Evolutionary conservation across 2,797 vertebrate species (phyloP).

Genomic region (Chaetophractus vellerosus): DNA sequence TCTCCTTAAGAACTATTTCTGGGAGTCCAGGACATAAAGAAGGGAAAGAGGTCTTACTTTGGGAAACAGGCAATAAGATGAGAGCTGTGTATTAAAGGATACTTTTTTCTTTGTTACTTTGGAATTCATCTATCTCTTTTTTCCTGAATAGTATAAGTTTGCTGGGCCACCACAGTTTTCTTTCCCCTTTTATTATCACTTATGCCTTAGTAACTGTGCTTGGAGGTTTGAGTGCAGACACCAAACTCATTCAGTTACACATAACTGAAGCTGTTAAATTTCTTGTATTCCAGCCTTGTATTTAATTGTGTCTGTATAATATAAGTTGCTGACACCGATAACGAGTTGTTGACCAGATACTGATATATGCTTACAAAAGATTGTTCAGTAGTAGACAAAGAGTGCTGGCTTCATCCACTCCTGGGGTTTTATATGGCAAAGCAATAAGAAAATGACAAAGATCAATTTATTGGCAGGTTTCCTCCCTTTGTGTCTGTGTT

Average conservation of each 20-base stretch:
- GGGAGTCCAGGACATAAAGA: background rate
- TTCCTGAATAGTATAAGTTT: constrained; percentile 15
- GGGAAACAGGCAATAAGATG: background rate
- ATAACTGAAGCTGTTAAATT: background rate
- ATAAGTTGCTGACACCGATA: background rate
- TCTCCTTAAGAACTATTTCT: background rate
- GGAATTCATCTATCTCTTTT: background rate
- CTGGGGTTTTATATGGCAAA: constrained; percentile 13
- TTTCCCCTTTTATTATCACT: background rate
- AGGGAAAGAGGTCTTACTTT: background rate
- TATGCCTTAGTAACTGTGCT: constrained; percentile 4
- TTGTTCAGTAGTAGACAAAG: constrained; percentile 41
- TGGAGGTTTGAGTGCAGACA: constrained; percentile 20
- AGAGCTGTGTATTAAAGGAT: background rate
- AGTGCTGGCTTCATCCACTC: background rate
- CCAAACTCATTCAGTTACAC: background rate
- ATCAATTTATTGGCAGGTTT: constrained; percentile 14
- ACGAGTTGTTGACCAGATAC: constrained; percentile 32
- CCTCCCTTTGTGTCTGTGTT: constrained; percentile 7
- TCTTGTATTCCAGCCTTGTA: constrained; percentile 10
- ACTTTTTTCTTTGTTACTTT: constrained; percentile 18
- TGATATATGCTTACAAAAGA: background rate
- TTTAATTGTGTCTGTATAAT: constrained; percentile 48
- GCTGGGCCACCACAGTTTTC: background rate
- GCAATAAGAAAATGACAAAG: background rate